A percentile compares a stretch with the other conserved stretches of the same genome.
phyloP scores from a whole-genome alignment of 2,113 vertebrate species.

The Bubalus kerabau region DNA sequence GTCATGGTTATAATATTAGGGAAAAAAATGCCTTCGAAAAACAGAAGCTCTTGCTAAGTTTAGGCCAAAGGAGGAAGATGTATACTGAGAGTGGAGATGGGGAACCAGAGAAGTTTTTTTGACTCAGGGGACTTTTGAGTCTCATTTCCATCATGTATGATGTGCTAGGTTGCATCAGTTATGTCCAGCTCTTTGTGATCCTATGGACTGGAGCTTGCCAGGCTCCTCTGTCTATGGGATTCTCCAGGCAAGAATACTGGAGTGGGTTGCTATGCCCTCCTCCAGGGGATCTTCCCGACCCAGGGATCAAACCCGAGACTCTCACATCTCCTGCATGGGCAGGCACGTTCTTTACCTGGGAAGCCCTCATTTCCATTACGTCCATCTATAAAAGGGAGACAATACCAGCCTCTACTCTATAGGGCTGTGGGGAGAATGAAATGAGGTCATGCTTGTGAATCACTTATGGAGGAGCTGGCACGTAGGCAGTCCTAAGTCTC shows the following conservation, averaged over 20 bases:
- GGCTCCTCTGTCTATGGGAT: neutral
- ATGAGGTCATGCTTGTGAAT: neutral
- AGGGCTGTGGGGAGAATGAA: neutral
- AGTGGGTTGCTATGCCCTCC: neutral
- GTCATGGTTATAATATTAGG: neutral
- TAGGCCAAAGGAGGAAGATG: neutral
- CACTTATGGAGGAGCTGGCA: neutral
- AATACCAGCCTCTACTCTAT: neutral
- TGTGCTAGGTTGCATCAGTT: neutral
- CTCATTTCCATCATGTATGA: neutral
- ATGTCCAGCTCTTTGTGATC: neutral
- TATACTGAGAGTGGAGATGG: neutral
- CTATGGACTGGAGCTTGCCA: neutral
- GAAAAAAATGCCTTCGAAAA: neutral
- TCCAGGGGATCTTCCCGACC: neutral
- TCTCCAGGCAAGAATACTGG: neutral
- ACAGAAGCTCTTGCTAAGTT: neutral
- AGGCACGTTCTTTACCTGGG: fast-evolving
- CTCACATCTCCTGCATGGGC: neutral
- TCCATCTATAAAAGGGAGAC: neutral
- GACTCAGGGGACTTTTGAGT: neutral
- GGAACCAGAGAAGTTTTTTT: neutral
- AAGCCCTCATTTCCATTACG: neutral
- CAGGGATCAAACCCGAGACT: neutral
- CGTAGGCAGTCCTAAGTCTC: neutral